A percentile compares a stretch with the other conserved stretches of the same genome.
Conservation (phyloP, 2,113 vertebrate genomes). For the Takifugu flavidus region DNA sequence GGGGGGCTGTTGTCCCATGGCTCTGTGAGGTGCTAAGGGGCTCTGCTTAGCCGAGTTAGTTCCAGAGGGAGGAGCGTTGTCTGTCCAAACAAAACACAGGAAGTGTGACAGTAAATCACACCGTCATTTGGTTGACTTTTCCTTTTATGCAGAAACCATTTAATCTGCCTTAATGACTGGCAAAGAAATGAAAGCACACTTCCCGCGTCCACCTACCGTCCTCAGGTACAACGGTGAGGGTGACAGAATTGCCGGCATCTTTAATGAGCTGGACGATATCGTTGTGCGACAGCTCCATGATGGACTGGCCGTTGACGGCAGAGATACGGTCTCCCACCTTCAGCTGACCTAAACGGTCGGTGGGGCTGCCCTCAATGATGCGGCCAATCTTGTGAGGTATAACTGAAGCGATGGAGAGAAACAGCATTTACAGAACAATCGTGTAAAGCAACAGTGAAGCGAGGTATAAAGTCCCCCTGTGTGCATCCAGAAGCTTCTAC, state of each 20-base stretch:
- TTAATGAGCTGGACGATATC: constrained; percentile 97
- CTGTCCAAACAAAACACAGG: constrained; percentile 63
- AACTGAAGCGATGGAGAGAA: constrained; percentile 68
- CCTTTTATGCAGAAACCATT: neutral
- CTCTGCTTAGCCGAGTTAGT: constrained; percentile 92
- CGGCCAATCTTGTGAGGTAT: constrained; percentile 98
- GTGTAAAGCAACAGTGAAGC: neutral
- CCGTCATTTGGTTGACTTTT: neutral
- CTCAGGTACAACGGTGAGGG: constrained; percentile 90
- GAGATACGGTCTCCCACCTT: constrained; percentile 95
- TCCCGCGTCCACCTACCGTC: constrained; percentile 77
- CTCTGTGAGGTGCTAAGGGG: constrained; percentile 86
- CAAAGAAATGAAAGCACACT: neutral
- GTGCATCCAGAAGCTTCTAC: too few species aligned
- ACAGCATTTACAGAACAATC: neutral
- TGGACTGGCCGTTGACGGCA: constrained; percentile 89
- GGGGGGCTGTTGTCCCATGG: constrained; percentile 75
- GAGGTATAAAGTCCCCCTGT: neutral
- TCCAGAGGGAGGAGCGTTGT: constrained; percentile 87
- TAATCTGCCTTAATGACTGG: neutral
- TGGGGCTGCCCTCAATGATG: constrained; percentile 93
- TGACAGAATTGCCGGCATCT: constrained; percentile 88
- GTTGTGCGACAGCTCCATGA: constrained; percentile 91
- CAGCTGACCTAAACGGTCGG: constrained; percentile 87
- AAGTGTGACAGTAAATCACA: too few species aligned